Percentiles rank a stretch among this genome's conserved stretches.
phyloP scores from a whole-genome alignment of 1,140 invertebrate genomes.

The Papilio polyxenes region DNA sequence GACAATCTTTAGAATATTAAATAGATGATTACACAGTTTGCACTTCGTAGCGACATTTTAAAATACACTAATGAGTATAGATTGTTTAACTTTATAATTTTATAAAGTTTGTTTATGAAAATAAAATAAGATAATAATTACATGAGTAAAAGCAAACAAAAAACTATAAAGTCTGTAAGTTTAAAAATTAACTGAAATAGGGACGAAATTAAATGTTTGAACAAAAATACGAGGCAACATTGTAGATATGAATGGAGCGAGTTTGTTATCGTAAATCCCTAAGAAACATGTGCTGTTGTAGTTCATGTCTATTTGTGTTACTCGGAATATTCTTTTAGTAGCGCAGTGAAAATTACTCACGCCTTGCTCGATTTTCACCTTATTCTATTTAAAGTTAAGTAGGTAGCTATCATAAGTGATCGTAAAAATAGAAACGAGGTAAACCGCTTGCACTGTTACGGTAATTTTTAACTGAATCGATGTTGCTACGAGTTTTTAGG shows the following conservation, averaged over 20 bases:
- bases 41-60: constrained; percentile 4
- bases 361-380: constrained; percentile 37
- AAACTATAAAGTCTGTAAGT: no score
- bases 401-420: constrained; percentile 41
- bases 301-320: constrained; percentile 29
- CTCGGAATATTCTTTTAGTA: constrained; percentile 27
- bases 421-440: constrained; percentile 40
- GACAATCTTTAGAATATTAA: constrained; percentile 48
- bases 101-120: not conserved
- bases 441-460: constrained; percentile 32
- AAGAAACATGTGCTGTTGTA: not conserved
- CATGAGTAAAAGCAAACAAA: not conserved
- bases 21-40: constrained; percentile 21
- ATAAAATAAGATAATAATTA: not conserved
- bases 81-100: no score
- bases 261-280: constrained; percentile 11
- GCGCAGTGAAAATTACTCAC: constrained; percentile 28
- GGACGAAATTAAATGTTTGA: not conserved
- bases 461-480: constrained; percentile 32
- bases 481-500: constrained; percentile 24
- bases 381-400: constrained; percentile 44
- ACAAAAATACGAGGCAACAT: not conserved
- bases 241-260: not conserved
- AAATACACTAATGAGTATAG: constrained; percentile 26
- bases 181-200: not conserved